Conservation (phyloP, 2,888 invertebrate species). For the Magallana nippona region DNA sequence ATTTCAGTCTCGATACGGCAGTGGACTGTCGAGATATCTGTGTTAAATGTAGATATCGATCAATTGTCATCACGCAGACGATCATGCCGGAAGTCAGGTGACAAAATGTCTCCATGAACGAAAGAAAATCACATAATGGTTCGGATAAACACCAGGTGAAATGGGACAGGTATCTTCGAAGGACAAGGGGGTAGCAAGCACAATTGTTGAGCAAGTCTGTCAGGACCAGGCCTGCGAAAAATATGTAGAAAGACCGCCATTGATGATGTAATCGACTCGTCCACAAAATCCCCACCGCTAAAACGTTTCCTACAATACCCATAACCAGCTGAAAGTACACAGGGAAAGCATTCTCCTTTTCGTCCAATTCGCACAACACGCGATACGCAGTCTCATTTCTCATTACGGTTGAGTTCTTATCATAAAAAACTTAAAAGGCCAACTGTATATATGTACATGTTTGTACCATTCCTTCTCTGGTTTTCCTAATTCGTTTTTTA, state of each 20-base stretch:
- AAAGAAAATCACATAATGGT: conserved; percentile 39
- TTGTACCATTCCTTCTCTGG: too few relatives aligned
- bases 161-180: conserved; percentile 33
- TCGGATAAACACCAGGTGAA: conserved; percentile 29
- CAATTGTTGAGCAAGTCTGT: conserved; percentile 41
- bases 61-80: conserved; percentile 41
- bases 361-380: too few relatives aligned
- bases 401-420: too few relatives aligned
- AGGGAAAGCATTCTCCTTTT: too few relatives aligned
- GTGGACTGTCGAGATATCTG: neutral
- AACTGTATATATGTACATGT: too few relatives aligned
- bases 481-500: too few relatives aligned
- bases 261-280: conserved; percentile 22
- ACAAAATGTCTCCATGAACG: conserved; percentile 43
- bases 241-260: conserved; percentile 46
- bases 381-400: too few relatives aligned
- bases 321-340: neutral
- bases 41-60: conserved; percentile 36
- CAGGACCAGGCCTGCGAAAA: conserved; percentile 34
- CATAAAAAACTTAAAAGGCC: too few relatives aligned
- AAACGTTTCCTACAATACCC: neutral
- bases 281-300: neutral
- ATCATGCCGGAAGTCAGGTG: conserved; percentile 38
- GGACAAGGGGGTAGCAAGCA: conserved; percentile 29
- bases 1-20: neutral